Evolutionary conservation across 2,888 invertebrate genomes (phyloP), one percentile per base, ranked within the genome.

Genomic region (Lepidocyrtoides sp.): DNA sequence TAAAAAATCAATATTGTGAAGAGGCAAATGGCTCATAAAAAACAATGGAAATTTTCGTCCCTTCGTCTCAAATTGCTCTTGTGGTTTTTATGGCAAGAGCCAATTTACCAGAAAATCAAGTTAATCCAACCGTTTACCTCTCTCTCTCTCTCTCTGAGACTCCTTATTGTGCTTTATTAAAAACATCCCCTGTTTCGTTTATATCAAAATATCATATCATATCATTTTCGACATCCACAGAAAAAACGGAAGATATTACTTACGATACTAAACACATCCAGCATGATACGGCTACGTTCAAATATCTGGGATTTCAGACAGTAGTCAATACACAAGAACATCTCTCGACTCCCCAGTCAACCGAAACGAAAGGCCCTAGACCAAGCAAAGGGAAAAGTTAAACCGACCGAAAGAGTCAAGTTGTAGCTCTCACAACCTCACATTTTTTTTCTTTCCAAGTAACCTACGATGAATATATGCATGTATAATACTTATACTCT

Each of bases 91-190:
- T 93, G 93, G 93, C 90, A 86, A 89, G 92, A 93, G 93, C 93
- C 93, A 94, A 94, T 94, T 93, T 93, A 93, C 91, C 93, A 94
- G 94, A 94, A 94, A 94, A 94, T 94, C 94, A 93, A 92, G 93
- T 93, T 94, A 94, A 94, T 93, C 93, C 93, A 93, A 93, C 91
- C 94, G 93, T 94, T 93, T 93, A 93, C 89, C 92, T 91, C 90
- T 88, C 85, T 89, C 90, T 87, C 54, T 91, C 85, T 87, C 85
- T 89, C 90, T 87, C 60, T 91, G 79, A 75, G 36, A 57, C 44
- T 60, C 12, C 66, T 32, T 79, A 72, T 75, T 82, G 44, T 81
- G 77, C 83, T 89, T 91, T 93, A 91, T 92, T 92, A 92, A 90
- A 72, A 92, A 91, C 88, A 87, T 90, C 82, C 85, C 89, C 85